Evolutionary conservation across 2,888 invertebrate species (phyloP), one percentile per base, ranked within the genome.

Genomic region (Vesta saturnalis): DNA sequence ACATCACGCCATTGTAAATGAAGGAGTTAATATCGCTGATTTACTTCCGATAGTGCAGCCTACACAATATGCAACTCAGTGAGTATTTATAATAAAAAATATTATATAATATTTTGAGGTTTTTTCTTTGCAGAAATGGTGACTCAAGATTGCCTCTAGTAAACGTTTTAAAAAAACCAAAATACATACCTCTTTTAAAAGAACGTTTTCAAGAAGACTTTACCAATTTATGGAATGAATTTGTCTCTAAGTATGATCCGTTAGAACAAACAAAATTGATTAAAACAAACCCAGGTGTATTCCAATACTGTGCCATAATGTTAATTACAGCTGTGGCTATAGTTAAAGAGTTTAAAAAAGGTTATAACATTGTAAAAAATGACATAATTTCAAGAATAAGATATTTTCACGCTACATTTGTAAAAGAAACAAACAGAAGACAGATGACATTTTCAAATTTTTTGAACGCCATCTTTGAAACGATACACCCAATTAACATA

Each of bases 211-310:
- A 88, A 46, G 90, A 92, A 74, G 89, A 89, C 67, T 82, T 92
- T 30, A 89, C 91, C 15, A 93, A 93, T 74, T 86, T 88, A 16
- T 94, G 94, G 94, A 94, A 94, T 78, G 92, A 93, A 77, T 93
- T 94, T 74, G 88, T 93, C 4, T 91, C 90, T 19, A 90, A 91
- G 76, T 92, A 92, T 72, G 94, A 94, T 80, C 93, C 94, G 0
- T 84, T 91, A 3, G 93, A 94, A 79, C 89, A 91, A 64, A 91
- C 92, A 0, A 86, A 89, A 67, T 86, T 90, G 0, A 78, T 89
- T 14, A 91, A 91, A 77, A 86, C 86, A 4, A 80, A 86, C 16
- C 89, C 90, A 0, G 88, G 88, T 4, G 81, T 88, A 0, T 88
- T 87, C 59, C 87, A 89, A 72, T 89, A 90, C 21, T 79, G 88